A percentile compares a stretch with the other conserved stretches of the same genome.
Evolutionary conservation across 2,113 vertebrate species (phyloP).

Genomic region (Paramisgurnus dabryanus): DNA sequence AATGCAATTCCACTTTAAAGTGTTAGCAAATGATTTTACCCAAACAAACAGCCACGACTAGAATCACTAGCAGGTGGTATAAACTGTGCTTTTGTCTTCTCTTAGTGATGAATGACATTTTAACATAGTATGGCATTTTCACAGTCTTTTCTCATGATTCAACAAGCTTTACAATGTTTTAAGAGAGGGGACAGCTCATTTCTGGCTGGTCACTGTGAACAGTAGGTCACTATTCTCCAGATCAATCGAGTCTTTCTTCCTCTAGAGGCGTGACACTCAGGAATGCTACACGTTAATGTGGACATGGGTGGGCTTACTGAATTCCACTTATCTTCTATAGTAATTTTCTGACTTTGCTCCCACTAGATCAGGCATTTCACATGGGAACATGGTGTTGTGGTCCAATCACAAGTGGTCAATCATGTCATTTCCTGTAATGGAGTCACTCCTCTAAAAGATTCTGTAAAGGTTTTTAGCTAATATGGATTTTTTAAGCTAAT

Average conservation of each 20-base stretch:
- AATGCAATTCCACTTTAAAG: constrained; percentile 1
- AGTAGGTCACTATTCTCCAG: constrained; percentile 52
- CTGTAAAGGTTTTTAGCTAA: background rate
- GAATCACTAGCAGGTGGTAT: background rate
- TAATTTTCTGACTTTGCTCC: constrained; percentile 13
- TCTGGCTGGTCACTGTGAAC: constrained; percentile 41
- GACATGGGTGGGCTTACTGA: constrained; percentile 49
- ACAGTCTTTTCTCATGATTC: constrained; percentile 1
- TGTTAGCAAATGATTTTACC: background rate
- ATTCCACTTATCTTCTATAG: constrained; percentile 49
- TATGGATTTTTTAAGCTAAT: background rate
- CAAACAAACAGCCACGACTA: background rate
- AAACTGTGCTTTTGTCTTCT: background rate
- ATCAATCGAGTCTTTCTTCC: constrained; percentile 61
- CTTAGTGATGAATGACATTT: background rate
- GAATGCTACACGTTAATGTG: constrained; percentile 50
- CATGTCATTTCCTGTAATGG: constrained; percentile 3
- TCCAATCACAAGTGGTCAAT: constrained; percentile 12
- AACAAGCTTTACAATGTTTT: constrained; percentile 19
- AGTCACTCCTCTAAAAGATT: background rate
- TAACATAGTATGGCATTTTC: background rate
- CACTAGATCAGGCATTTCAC: constrained; percentile 36
- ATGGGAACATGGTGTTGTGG: constrained; percentile 11
- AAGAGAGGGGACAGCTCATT: constrained; percentile 1
- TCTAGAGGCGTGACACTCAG: constrained; percentile 30